Conservation (phyloP, 2,113 vertebrate species). For the Elaphurus davidianus region DNA sequence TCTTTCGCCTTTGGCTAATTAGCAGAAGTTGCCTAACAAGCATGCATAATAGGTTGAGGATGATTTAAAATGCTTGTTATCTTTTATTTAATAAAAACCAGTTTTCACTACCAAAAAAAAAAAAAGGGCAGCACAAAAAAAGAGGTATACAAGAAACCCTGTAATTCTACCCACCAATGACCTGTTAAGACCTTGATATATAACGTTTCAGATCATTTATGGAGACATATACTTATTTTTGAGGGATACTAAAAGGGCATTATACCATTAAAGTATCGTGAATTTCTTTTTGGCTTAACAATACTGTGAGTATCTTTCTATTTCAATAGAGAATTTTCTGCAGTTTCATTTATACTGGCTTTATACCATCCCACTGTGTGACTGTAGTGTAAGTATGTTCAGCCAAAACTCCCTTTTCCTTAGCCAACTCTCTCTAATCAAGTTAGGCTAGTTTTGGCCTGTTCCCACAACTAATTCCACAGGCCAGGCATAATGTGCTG, state of each 20-base stretch:
- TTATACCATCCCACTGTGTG: not conserved
- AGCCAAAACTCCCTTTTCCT: not conserved
- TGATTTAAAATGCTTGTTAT: not conserved
- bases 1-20: not conserved
- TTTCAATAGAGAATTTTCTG: not conserved
- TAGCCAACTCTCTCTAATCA: not conserved
- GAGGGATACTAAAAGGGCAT: not conserved
- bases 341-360: not conserved
- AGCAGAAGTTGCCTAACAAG: not conserved
- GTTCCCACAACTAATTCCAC: not conserved
- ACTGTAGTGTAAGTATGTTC: not conserved
- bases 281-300: not conserved
- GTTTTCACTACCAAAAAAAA: not conserved
- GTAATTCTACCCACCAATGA: not conserved
- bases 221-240: not conserved
- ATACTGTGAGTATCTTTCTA: not conserved
- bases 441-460: not conserved
- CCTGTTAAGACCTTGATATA: not conserved
- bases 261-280: not conserved
- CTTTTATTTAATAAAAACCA: not conserved
- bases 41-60: not conserved
- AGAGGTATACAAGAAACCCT: not conserved
- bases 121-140: not conserved
- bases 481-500: not conserved
- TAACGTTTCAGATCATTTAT: not conserved